Evolutionary conservation across 2,888 invertebrate species (phyloP), one percentile per base, ranked within the genome.

Genomic region (Chirona hameri): DNA sequence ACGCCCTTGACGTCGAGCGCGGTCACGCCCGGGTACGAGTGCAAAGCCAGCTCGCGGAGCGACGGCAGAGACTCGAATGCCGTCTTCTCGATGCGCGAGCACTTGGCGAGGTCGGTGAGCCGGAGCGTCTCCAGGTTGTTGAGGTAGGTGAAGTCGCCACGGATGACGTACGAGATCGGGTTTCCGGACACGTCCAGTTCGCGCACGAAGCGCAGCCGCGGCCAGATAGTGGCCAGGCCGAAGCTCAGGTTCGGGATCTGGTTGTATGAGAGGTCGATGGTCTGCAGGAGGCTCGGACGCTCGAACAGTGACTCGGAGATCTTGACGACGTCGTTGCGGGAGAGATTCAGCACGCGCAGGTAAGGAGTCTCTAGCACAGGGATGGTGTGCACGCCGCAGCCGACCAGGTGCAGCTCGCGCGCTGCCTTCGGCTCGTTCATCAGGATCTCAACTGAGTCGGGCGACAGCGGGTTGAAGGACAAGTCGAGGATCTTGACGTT

Each of bases 391-490:
- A 96, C 93, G 21, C 94, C 93, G 7, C 94, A 94, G 18, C 93
- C 92, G 0, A 95, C 95, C 82, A 97, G 89, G 88, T 95, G 95
- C 24, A 97, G 88, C 83, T 93, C 92, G 72, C 88, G 85, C 0
- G 95, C 93, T 0, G 96, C 95, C 89, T 96, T 97, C 0, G 96
- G 96, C 87, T 96, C 96, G 52, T 93, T 93, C 1, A 97, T 88
- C 82, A 97, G 91, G 87, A 93, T 94, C 80, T 89, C 90, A 0
- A 96, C 90, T 0, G 95, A 92, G 86, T 93, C 92, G 82, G 91
- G 90, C 1, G 93, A 92, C 0, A 97, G 87, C 0, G 95, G 95
- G 90, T 96, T 97, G 85, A 92, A 93, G 3, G 95, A 95, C 18
- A 97, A 89, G 88, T 97, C 96, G 15, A 97, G 89, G 85, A 93